These are phyloP conservation scores for Crotalus tigris DNA, from an alignment of 2,113 vertebrate species.

Conservation along the genomic window DNA sequence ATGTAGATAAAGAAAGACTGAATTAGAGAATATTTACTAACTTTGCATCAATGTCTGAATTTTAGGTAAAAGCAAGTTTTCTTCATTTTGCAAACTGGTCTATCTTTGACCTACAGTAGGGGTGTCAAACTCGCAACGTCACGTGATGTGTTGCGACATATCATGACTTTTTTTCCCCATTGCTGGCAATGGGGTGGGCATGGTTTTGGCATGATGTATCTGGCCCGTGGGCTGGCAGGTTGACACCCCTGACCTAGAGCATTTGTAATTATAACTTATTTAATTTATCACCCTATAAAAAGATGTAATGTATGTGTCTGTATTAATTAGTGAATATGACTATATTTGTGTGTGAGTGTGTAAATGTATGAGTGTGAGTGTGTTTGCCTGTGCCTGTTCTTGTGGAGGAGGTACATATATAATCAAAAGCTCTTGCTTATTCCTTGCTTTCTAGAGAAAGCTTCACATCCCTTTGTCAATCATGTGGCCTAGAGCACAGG, in stretches of 20 bases:
- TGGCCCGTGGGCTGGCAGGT: no score
- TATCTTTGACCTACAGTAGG: background rate
- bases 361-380: background rate
- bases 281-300: background rate
- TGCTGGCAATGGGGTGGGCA: no score
- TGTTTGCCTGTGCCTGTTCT: background rate
- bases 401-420: background rate
- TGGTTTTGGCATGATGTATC: no score
- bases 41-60: background rate
- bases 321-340: background rate
- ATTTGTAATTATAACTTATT: rapidly evolving
- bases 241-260: background rate
- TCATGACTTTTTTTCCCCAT: no score
- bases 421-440: conserved; percentile 1
- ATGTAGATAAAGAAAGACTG: background rate
- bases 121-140: no score
- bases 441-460: conserved; percentile 35
- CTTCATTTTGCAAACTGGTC: conserved; percentile 17
- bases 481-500: background rate
- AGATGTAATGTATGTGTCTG: background rate
- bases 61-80: rapidly evolving
- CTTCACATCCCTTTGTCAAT: background rate
- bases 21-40: background rate
- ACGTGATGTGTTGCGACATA: no score
- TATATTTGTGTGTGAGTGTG: background rate